Percentiles rank a stretch among this genome's conserved stretches.
These are phyloP conservation scores for Hypsibius dujardini DNA, from an alignment of 1,140 invertebrate species.

Conservation along the genomic window DNA sequence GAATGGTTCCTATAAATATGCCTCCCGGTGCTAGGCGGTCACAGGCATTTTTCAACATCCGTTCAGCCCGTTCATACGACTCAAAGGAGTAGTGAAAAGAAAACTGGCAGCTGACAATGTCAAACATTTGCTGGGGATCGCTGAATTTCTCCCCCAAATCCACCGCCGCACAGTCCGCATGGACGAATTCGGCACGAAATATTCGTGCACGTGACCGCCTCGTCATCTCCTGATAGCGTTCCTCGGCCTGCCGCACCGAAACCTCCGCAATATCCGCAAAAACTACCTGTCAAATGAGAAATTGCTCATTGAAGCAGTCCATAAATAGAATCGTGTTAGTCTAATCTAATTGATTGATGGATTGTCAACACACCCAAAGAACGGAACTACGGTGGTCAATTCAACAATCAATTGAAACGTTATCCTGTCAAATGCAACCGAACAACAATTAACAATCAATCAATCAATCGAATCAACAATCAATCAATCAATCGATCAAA, in stretches of 20 bases:
- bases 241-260: slow-evolving; percentile 62
- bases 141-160: slow-evolving; percentile 49
- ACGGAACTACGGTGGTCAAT: too few relatives aligned
- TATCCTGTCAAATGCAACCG: too few relatives aligned
- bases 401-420: too few relatives aligned
- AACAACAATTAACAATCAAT: too few relatives aligned
- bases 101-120: slow-evolving; percentile 91
- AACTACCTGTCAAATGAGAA: slow-evolving; percentile 44
- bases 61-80: slow-evolving; percentile 66
- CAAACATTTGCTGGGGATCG: slow-evolving; percentile 55
- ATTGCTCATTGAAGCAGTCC: too few relatives aligned
- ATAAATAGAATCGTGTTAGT: too few relatives aligned
- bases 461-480: too few relatives aligned
- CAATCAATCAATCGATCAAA: too few relatives aligned
- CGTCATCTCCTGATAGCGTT: slow-evolving; percentile 36
- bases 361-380: too few relatives aligned
- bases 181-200: slow-evolving; percentile 75
- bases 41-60: slow-evolving; percentile 76
- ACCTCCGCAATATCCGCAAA: slow-evolving; percentile 77
- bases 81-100: slow-evolving; percentile 88
- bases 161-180: slow-evolving; percentile 56
- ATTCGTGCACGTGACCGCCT: slow-evolving; percentile 27
- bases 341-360: too few relatives aligned
- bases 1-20: slow-evolving; percentile 88
- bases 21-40: slow-evolving; percentile 71